Evolutionary conservation across 2,797 vertebrate genomes (phyloP), one percentile per base, ranked within the genome.

Genomic region (Poeciliopsis turneri): DNA sequence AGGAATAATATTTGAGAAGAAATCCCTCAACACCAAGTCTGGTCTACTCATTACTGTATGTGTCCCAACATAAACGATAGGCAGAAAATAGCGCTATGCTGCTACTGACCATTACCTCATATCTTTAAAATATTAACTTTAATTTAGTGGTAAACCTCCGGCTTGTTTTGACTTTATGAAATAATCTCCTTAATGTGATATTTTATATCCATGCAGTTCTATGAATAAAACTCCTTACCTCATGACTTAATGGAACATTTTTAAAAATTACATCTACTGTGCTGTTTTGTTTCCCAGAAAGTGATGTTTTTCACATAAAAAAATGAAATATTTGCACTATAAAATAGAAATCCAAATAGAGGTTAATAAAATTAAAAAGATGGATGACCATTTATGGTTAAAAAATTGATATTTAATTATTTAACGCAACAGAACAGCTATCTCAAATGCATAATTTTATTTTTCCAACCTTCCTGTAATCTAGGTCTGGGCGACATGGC

Each of bases 1-100:
- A 90, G 83, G 25, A 88, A 92, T 87, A 90, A 92, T 88, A 92
- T 93, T 92, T 88, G 36, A 89, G 86, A 28, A 70, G 41, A 85
- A 78, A 84, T 84, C 75, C 61, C 82, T 88, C 76, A 76, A 39
- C 79, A 82, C 51, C 28, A 69, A 70, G 64, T 76, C 64, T 77
- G 79, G 73, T 79, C 41, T 53, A 84, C 72, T 86, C 78, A 75
- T 88, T 64, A 49, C 77, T 80, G 73, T 47, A 46, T 47, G 5
- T 1, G 30, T 78, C 85, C 85, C 82, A 91, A 87, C 74, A 89
- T 74, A 73, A 86, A 85, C 71, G 79, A 64, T 25, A 43, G 78
- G 30, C 69, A 85, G 84, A 86, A 84, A 41, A 28, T 45, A 11
- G 15, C 59, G 70, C 79, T 61, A 30, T 70, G 79, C 68, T 87